Percentiles rank a stretch among this genome's conserved stretches.
Evolutionary conservation across 2,888 invertebrate species (phyloP).

Genomic region (Ochropleura plecta): DNA sequence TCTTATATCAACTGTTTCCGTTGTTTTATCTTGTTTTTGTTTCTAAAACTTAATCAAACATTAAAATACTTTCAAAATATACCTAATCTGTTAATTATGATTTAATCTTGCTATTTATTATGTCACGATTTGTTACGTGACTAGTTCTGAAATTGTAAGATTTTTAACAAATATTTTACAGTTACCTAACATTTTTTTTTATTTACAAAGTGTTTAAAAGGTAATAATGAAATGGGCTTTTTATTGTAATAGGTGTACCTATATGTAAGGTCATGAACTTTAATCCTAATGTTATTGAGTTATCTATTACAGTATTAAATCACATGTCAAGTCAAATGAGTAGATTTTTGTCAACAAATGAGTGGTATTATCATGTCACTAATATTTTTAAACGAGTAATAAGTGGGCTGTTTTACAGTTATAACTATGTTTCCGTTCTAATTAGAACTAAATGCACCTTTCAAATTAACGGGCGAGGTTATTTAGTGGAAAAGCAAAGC

Average conservation of each 20-base stretch:
- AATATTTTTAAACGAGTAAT: neutral
- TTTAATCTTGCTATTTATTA: neutral
- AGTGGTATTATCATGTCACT: neutral
- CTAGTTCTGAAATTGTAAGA: neutral
- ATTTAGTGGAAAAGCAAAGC: slow-evolving; percentile 39
- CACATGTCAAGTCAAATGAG: neutral
- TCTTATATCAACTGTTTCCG: neutral
- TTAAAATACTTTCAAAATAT: neutral
- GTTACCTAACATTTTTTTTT: neutral
- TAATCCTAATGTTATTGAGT: neutral
- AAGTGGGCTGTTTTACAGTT: slow-evolving; percentile 6
- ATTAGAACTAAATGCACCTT: slow-evolving; percentile 58
- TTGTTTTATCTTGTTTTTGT: neutral
- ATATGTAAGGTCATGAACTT: neutral
- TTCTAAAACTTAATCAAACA: neutral
- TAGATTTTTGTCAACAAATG: neutral
- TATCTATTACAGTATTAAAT: neutral
- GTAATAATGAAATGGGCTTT: neutral
- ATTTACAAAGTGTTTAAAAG: neutral
- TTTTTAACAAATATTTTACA: neutral
- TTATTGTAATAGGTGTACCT: neutral
- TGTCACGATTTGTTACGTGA: neutral
- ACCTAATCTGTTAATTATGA: slow-evolving; percentile 6
- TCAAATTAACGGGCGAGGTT: slow-evolving; percentile 46
- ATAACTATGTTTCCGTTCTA: slow-evolving; percentile 50